Base-by-base conservation (phyloP, 2,888 invertebrate genomes). In the Drosophila barbarae region DNA sequence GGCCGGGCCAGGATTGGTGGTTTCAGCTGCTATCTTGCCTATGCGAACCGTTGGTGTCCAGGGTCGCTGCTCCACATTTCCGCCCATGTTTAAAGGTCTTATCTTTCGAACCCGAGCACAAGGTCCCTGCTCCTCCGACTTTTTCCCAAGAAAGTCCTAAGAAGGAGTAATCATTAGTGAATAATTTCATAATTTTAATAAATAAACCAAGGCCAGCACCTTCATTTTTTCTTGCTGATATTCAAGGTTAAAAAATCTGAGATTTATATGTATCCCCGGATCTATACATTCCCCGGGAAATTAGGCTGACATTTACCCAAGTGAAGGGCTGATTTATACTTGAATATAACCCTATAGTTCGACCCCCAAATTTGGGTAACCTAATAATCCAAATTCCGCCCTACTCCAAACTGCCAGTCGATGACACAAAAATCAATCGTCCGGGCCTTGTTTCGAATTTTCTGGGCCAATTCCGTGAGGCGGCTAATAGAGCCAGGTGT, bases 31-130 rank as follows among this genome's bases (percentile, higher is more conserved):
- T 68, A 97, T 97, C 21, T 95, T 95, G 36, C 96, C 96, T 52
- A 95, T 92, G 71, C 96, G 92, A 88, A 95, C 95, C 38, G 96
- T 96, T 39, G 96, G 96, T 59, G 95, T 96, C 96, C 96, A 97
- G 72, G 95, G 94, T 89, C 95, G 93, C 90, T 96, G 96, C 81
- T 94, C 93, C 87, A 95, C 92, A 84, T 95, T 95, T 87, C 88
- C 87, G 66, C 88, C 89, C 90, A 90, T 90, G 69, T 69, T 86
- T 44, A 84, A 68, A 7, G 71, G 69, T 63, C 77, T 77, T 53
- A 74, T 76, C 13, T 54, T 67, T 5, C 69, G 64, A 36, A 58
- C 51, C 23, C 68, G 72, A 32, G 64, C 67, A 69, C 86, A 85
- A 58, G 49, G 68, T 49, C 70, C 85, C 39, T 54, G 34, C 28